Evolutionary conservation across 1,140 invertebrate species (phyloP).

Genomic region (Octopus sinensis): DNA sequence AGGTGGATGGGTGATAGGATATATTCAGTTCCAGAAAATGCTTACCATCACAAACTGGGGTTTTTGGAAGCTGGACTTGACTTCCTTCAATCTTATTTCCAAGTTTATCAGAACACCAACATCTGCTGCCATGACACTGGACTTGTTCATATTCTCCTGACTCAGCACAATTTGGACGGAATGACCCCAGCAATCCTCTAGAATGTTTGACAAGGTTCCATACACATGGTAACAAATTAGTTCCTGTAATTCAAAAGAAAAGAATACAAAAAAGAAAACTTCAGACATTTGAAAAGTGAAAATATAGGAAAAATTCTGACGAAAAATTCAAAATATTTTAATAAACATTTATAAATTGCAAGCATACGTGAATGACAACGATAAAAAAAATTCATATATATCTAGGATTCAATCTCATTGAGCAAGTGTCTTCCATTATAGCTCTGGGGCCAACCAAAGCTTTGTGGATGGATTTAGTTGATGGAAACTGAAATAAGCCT

Average conservation of each 20-base stretch:
- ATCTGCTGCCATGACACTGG: constrained; percentile 40
- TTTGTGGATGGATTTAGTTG: no score
- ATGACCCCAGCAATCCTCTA: constrained; percentile 29
- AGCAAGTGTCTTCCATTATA: no score
- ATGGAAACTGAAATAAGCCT: no score
- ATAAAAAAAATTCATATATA: neutral
- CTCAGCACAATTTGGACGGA: constrained; percentile 36
- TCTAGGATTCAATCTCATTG: no score
- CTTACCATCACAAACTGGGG: constrained; percentile 31
- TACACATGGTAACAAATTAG: constrained; percentile 42
- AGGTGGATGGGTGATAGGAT: neutral
- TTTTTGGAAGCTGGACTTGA: constrained; percentile 22
- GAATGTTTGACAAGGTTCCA: constrained; percentile 35
- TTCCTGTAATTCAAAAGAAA: constrained; percentile 35
- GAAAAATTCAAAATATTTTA: neutral
- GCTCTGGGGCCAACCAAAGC: no score
- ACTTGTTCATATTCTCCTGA: constrained; percentile 38
- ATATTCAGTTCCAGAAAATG: constrained; percentile 1
- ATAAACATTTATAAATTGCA: neutral
- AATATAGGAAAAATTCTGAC: neutral
- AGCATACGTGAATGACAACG: neutral
- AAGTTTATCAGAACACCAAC: constrained; percentile 40
- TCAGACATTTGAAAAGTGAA: neutral
- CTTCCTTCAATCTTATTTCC: constrained; percentile 30
- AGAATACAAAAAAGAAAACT: neutral